Base-by-base conservation (phyloP, 2,797 vertebrate species). In the Calcarius lapponicus region DNA sequence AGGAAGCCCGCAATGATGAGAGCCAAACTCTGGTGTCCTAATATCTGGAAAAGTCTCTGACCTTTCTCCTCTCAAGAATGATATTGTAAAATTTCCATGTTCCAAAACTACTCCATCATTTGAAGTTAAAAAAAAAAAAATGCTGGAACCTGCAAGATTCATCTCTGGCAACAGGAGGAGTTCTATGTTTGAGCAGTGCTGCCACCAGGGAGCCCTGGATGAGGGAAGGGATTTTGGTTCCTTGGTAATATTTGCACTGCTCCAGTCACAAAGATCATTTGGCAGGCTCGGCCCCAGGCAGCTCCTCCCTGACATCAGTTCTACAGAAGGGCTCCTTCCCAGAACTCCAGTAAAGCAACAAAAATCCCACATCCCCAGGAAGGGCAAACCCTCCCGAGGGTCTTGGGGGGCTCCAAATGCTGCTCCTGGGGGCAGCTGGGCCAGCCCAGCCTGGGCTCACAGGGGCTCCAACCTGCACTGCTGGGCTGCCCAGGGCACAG, bases 261-360 rank as follows among this genome's bases (percentile, higher is more conserved):
- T 7, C 13, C 53, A 58, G 57, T 47, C 89, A 92, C 93, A 96
- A 96, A 97, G 57, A 92, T 75, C 48, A 36, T 29, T 36, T 86
- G 91, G 95, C 74, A 95, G 81, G 47, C 82, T 50, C 78, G 88
- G 86, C 88, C 90, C 92, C 84, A 71, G 93, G 89, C 91, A 94
- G 90, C 80, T 94, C 76, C 83, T 93, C 92, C 89, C 74, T 83
- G 76, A 71, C 87, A 96, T 74, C 88, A 16, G 61, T 34, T 88
- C 81, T 84, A 93, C 86, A 97, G 95, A 96, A 97, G 88, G 72
- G 25, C 72, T 91, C 45, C 84, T 95, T 95, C 91, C 94, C 80
- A 76, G 79, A 95, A 91, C 90, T 95, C 84, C 81, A 88, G 91
- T 95, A 97, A 94, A 98, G 96, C 94, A 97, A 93, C 91, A 89